A percentile compares a stretch with the other conserved stretches of the same genome.
These are phyloP conservation scores for Poecile atricapillus DNA, from an alignment of 2,113 vertebrate species.

Conservation along the genomic window DNA sequence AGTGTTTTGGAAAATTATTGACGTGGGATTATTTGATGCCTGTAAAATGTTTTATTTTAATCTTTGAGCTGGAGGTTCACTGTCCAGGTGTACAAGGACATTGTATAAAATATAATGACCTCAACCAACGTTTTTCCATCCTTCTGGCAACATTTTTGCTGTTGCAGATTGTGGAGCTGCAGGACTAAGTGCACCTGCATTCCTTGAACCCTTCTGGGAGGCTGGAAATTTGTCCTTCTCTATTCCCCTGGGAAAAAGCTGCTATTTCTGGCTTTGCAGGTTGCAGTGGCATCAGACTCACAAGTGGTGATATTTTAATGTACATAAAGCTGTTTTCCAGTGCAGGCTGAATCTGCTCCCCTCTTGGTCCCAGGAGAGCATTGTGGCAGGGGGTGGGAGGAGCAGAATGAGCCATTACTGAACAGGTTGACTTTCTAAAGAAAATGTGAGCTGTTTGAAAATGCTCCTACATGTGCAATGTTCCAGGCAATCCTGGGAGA, in stretches of 20 bases:
- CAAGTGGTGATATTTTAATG: slow-evolving; percentile 52
- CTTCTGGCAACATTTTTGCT: background rate
- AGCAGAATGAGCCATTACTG: slow-evolving; percentile 54
- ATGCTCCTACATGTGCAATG: slow-evolving; percentile 49
- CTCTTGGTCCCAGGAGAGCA: background rate
- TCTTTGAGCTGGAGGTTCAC: background rate
- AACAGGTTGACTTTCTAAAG: slow-evolving; percentile 56
- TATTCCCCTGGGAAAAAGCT: background rate
- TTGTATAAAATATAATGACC: background rate
- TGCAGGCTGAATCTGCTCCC: slow-evolving; percentile 33
- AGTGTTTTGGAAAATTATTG: background rate
- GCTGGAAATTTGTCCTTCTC: slow-evolving; percentile 26
- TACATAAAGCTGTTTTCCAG: slow-evolving; percentile 42
- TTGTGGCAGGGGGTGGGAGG: slow-evolving; percentile 30
- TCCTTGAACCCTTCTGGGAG: background rate
- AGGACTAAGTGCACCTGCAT: background rate
- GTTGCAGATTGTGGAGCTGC: background rate
- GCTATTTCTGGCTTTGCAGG: slow-evolving; percentile 33
- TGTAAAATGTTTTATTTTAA: background rate
- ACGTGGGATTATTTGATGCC: background rate
- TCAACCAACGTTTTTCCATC: background rate
- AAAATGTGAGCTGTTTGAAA: slow-evolving; percentile 65
- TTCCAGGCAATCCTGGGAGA: slow-evolving; percentile 58
- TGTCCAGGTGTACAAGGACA: background rate
- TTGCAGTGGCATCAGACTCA: background rate